Base-by-base conservation (phyloP, 2,888 invertebrate genomes). In the Spisula subtruncata region DNA sequence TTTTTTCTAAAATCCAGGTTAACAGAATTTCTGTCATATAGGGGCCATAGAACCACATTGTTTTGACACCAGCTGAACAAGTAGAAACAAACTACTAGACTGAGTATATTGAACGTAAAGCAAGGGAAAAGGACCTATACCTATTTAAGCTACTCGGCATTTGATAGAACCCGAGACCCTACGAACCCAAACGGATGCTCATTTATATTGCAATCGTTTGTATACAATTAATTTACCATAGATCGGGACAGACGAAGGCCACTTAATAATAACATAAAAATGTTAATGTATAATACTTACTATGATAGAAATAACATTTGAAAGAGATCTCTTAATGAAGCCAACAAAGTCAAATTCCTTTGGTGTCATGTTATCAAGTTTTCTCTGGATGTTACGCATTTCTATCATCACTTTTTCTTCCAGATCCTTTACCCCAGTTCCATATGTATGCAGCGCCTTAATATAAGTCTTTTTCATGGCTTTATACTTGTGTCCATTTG, bases 321-420 rank as follows among this genome's bases (percentile, higher is more conserved):
- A 10, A 8, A 83, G 25, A 5, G 83, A 83, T 14, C 83, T 2
- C 46, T 83, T 35, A 41, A 83, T 6, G 25, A 83, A 46, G 14
- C 6, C 16, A n/a, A 46, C 66, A 66, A 60, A 83, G n/a, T 83
- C 83, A 32, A 83, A 60, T 25, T 41, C 83, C 32, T 25, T 41
- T 66, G 20, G 25, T 18, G 12, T 6, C 14, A 16, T 41, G 10
- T 8, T 25, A 14, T 66, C 25, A 14, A 83, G 66, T 16, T 46
- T 60, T 16, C 60, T 20, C 8, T n/a, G 16, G 0, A 83, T 41
- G n/a, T 66, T 83, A 4, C 18, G 0, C 66, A 83, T 41, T 66
- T 83, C 83, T 6, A 46, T 16, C 4, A 83, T 25, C 0, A 83
- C 66, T 10, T 83, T 66, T 5, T 83, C 41, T n/a, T 66, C 66